Conservation (phyloP, 2,888 invertebrate genomes). For the Chaetogeoica ovagalla region DNA sequence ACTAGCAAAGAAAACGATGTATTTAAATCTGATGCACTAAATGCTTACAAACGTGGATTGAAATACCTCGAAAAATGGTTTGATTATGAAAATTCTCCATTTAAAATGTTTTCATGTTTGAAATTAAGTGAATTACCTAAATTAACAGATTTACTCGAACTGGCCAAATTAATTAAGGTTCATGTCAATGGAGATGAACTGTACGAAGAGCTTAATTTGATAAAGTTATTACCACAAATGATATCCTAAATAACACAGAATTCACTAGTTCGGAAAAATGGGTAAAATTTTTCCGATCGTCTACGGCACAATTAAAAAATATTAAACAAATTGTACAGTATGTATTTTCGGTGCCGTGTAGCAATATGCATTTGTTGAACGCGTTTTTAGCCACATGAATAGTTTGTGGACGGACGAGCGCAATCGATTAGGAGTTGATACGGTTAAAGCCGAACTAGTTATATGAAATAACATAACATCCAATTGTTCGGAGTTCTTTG, state of each 20-base stretch:
- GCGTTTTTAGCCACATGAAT: conserved; percentile 1
- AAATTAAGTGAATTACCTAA: no score
- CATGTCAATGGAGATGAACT: no score
- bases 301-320: background rate
- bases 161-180: no score
- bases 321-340: conserved; percentile 1
- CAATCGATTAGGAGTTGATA: background rate
- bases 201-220: no score
- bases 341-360: conserved; percentile 2
- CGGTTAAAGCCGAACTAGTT: background rate
- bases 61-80: no score
- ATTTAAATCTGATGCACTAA: no score
- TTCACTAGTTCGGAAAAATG: background rate
- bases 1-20: no score
- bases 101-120: no score
- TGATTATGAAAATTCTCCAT: no score
- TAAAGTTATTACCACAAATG: no score
- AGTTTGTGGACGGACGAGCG: conserved; percentile 8
- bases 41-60: no score
- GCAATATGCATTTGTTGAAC: conserved; percentile 19
- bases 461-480: conserved; percentile 1
- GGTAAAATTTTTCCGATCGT: background rate
- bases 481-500: background rate
- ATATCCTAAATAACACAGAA: background rate
- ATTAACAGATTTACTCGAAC: no score